These are phyloP conservation scores for Yasuhikotakia modesta DNA, from an alignment of 2,797 vertebrate genomes.

Conservation along the genomic window DNA sequence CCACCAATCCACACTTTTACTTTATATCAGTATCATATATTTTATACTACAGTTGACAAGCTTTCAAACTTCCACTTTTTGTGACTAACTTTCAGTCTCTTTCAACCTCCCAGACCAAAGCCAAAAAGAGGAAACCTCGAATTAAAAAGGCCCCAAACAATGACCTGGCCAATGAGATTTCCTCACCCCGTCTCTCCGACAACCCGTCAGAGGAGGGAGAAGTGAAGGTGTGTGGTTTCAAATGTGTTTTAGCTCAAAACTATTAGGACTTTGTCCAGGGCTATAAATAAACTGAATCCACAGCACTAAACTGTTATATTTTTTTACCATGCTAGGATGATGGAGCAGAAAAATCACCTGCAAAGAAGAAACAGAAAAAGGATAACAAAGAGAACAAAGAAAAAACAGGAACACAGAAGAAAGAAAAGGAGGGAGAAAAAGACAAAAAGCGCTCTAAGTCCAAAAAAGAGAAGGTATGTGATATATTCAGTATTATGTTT, in stretches of 20 bases:
- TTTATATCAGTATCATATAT: neutral
- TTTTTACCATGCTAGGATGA: slow-evolving; percentile 79
- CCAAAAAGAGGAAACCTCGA: slow-evolving; percentile 91
- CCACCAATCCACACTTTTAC: neutral
- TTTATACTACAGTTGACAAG: neutral
- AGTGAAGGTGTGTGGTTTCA: slow-evolving; percentile 92
- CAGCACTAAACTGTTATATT: neutral
- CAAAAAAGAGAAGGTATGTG: slow-evolving; percentile 91
- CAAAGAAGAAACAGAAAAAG: slow-evolving; percentile 94
- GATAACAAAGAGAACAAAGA: slow-evolving; percentile 99
- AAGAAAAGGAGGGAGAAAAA: slow-evolving; percentile 91
- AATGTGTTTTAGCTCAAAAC: neutral
- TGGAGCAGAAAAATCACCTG: slow-evolving; percentile 86
- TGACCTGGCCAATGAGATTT: slow-evolving; percentile 86
- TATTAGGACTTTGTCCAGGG: neutral
- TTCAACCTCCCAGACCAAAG: slow-evolving; percentile 76
- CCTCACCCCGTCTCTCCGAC: slow-evolving; percentile 90
- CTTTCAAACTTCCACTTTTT: neutral
- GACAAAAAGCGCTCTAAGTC: slow-evolving; percentile 88
- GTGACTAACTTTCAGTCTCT: neutral
- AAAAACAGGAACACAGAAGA: slow-evolving; percentile 87
- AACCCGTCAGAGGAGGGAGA: slow-evolving; percentile 95
- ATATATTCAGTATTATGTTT: slow-evolving; percentile 17
- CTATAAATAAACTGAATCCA: neutral
- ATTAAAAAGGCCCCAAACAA: slow-evolving; percentile 88